A percentile compares a stretch with the other conserved stretches of the same genome.
Evolutionary conservation across 2,888 invertebrate genomes (phyloP).

Genomic region (Apamea crenata): DNA sequence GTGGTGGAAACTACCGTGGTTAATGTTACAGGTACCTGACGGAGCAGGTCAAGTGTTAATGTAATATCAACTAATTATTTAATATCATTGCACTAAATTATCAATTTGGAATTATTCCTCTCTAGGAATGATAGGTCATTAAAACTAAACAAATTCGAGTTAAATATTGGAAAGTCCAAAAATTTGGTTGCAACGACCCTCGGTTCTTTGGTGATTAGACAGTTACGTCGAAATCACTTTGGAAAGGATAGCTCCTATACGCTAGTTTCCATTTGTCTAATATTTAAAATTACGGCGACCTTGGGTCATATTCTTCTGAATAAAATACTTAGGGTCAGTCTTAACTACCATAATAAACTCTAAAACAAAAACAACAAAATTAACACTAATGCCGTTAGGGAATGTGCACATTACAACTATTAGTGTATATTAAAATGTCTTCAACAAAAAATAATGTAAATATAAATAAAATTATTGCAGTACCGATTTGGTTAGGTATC

Average conservation of each 20-base stretch:
- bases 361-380: conserved; percentile 89
- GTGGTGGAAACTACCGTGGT: conserved; percentile 71
- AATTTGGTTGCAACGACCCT: conserved; percentile 53
- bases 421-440: conserved; percentile 86
- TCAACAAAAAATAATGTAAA: conserved; percentile 84
- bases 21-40: conserved; percentile 63
- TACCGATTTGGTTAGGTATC: conserved; percentile 89
- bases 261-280: conserved; percentile 64
- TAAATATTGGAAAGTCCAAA: conserved; percentile 72
- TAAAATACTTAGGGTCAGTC: conserved; percentile 89
- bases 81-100: conserved; percentile 89
- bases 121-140: conserved; percentile 86
- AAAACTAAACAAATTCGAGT: conserved; percentile 88
- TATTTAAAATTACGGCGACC: conserved; percentile 71
- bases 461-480: conserved; percentile 89
- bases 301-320: conserved; percentile 77
- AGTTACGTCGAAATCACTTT: conserved; percentile 44
- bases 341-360: conserved; percentile 88
- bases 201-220: conserved; percentile 41
- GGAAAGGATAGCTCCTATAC: conserved; percentile 43
- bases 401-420: conserved; percentile 88
- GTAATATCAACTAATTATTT: conserved; percentile 79
- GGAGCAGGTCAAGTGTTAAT: conserved; percentile 65
- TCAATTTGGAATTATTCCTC: conserved; percentile 88
- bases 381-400: conserved; percentile 87